Base-by-base conservation (phyloP, 2,888 invertebrate species). In the Erynnis tages region DNA sequence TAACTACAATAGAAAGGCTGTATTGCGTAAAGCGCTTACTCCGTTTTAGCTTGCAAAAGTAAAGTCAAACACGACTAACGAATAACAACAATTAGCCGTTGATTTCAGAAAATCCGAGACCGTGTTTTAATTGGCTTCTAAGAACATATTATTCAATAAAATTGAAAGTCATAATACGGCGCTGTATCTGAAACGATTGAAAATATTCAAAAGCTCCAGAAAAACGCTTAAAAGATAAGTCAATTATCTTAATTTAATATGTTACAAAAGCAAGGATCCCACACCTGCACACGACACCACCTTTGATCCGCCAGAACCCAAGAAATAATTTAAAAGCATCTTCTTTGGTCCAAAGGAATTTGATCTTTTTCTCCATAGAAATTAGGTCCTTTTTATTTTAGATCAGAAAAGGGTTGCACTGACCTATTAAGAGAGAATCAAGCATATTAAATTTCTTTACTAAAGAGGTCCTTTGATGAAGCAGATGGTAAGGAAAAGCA, bases 391-490 rank as follows among this genome's bases (percentile, higher is more conserved):
- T 13, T 21, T 38, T 14, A 29, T 14, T 30, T 34, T 8, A 30
- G 13, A 4, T 19, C 30, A 0, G 7, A 6, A 17, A 37, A 40
- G 14, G 4, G 29, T 32, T 43, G 27, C 49, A 53, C 38, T 52
- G 38, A 57, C 44, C 47, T 45, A 47, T 47, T 29, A 25, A 29
- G 19, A 17, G 6, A 19, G 11, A 43, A 19, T 43, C 10, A 43
- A 10, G 29, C 17, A 29, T 29, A 43, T 43, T 43, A 17, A 19
- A 43, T 43, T 43, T 43, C 16, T 17, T 43, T 29, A 11, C 43
- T 37, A 32, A 46, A 52, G 32, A 52, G 29, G 49, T 54, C 54
- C 56, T 53, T 56, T 56, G 54, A 53, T 35, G 32, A 32, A 41
- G 16, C 29, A 2, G 29, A 43, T 21, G 43, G 32, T 55, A 54